These are phyloP conservation scores for Lepidochrysops patricia DNA, from an alignment of 2,888 invertebrate genomes.

Conservation along the genomic window DNA sequence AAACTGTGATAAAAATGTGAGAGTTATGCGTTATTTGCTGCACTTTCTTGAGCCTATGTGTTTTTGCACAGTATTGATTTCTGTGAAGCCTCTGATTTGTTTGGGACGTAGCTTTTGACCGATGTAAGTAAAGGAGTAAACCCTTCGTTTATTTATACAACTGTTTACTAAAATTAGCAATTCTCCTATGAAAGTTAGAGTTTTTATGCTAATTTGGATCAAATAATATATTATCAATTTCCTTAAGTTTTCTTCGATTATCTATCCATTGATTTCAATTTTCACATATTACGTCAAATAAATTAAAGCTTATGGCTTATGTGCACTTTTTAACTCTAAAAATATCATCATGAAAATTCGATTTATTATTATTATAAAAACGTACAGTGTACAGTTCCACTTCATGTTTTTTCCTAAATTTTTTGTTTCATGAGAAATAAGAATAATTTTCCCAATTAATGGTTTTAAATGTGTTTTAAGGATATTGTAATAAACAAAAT, in stretches of 20 bases:
- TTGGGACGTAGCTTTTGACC: background rate
- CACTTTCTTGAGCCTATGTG: background rate
- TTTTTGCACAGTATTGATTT: conserved; percentile 10
- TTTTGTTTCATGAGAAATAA: too few species aligned
- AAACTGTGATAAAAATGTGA: conserved; percentile 6
- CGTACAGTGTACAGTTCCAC: too few species aligned
- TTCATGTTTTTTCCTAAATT: too few species aligned
- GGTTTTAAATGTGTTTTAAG: background rate
- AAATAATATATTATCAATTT: background rate
- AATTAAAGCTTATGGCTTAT: too few species aligned
- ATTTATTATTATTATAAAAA: too few species aligned
- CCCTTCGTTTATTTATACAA: background rate
- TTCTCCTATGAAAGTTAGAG: background rate
- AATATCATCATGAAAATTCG: too few species aligned
- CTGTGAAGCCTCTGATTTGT: background rate
- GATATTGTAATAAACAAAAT: background rate
- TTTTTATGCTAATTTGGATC: background rate
- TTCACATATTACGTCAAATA: too few species aligned
- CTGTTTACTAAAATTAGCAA: background rate
- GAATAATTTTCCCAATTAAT: too few species aligned
- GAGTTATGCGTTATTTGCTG: background rate
- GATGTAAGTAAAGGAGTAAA: conserved; percentile 8
- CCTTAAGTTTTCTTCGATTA: too few species aligned
- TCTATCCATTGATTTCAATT: too few species aligned
- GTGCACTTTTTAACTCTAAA: too few species aligned